phyloP scores from a whole-genome alignment of 2,113 vertebrate species.

The Passer montanus region DNA sequence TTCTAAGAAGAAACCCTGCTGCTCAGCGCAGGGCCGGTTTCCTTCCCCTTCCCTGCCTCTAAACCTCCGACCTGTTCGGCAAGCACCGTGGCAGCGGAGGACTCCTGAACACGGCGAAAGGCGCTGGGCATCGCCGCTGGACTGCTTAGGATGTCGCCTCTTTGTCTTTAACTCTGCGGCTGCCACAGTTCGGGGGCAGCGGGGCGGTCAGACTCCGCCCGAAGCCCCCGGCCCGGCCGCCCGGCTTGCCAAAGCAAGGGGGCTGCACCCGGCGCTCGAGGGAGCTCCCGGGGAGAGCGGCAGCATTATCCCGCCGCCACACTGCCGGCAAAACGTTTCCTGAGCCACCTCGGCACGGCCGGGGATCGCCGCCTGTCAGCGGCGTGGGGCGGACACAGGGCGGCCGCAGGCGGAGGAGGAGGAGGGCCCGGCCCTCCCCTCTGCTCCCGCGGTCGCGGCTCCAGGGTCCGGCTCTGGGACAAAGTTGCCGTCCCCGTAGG shows the following conservation, averaged over 20 bases:
- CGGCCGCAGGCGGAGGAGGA: background rate
- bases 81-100: background rate
- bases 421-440: background rate
- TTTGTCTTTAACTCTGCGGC: background rate
- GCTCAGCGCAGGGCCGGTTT: background rate
- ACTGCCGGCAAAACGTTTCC: background rate
- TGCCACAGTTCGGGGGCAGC: background rate
- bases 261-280: background rate
- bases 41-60: background rate
- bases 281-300: background rate
- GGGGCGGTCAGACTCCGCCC: background rate
- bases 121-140: background rate
- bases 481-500: background rate
- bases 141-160: background rate
- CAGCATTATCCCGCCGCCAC: no score
- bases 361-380: background rate
- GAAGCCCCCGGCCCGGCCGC: background rate
- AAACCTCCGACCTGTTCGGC: background rate
- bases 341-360: background rate
- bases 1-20: background rate
- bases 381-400: background rate
- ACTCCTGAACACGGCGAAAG: background rate
- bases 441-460: background rate
- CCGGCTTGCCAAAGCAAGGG: background rate
- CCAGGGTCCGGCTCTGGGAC: background rate